Percentiles rank a stretch among this genome's conserved stretches.
Evolutionary conservation across 2,113 vertebrate species (phyloP).

Genomic region (Prunella himalayana): DNA sequence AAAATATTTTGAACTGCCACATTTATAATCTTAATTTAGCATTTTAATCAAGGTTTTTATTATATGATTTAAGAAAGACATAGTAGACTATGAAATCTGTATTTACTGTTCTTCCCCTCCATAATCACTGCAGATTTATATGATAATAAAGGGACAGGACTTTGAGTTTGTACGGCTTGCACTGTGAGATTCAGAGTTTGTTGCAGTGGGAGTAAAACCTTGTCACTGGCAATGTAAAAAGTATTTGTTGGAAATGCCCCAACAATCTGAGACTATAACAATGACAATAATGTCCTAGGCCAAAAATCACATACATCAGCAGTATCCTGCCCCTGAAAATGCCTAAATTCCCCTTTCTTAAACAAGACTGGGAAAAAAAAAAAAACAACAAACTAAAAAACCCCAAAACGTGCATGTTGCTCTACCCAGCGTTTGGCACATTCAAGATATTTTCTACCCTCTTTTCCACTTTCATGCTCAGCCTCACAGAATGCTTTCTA

Average conservation of each 20-base stretch:
- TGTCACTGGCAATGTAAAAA: background rate
- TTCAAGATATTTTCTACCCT: background rate
- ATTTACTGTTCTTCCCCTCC: background rate
- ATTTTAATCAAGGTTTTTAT: background rate
- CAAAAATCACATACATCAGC: background rate
- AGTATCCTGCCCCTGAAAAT: background rate
- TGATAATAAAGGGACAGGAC: background rate
- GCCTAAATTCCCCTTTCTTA: background rate
- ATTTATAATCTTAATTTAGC: background rate
- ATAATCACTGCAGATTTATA: background rate
- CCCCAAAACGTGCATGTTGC: rapidly evolving
- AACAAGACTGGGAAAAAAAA: background rate
- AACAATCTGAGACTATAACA: background rate
- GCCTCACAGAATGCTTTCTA: background rate
- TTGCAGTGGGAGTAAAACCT: background rate
- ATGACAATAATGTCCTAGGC: background rate
- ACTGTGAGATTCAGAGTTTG: background rate
- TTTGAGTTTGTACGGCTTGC: background rate
- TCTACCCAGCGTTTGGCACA: background rate
- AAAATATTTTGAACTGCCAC: background rate
- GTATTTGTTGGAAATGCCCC: background rate
- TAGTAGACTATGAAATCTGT: background rate
- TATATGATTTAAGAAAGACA: background rate
- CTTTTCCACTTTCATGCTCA: background rate
- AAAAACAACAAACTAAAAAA: background rate